Evolutionary conservation across 2,797 vertebrate genomes (phyloP).

Genomic region (Alectoris magna): DNA sequence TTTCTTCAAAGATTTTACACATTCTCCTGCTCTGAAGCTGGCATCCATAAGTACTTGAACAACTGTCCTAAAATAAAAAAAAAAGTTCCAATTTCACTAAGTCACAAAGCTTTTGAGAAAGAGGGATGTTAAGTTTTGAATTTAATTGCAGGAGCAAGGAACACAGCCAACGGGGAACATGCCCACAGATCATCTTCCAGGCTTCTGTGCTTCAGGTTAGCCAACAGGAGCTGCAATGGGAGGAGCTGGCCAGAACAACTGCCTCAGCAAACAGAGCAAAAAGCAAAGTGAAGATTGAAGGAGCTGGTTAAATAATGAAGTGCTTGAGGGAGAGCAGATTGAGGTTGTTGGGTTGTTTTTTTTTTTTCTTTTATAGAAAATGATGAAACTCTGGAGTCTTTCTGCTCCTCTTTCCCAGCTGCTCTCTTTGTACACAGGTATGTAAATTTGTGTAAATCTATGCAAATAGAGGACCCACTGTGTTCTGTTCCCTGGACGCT

Average conservation of each 20-base stretch:
- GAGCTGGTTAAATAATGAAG: neutral
- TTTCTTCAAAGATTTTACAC: neutral
- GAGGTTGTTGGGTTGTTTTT: neutral
- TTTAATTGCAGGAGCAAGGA: neutral
- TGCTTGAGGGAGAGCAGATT: neutral
- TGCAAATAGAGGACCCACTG: neutral
- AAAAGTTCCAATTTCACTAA: neutral
- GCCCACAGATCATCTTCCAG: neutral
- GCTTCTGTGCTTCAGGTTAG: neutral
- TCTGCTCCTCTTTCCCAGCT: neutral
- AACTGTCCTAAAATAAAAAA: neutral
- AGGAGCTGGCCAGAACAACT: neutral
- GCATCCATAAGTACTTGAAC: neutral
- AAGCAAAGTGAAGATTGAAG: neutral
- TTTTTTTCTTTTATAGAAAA: neutral
- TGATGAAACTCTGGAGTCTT: neutral
- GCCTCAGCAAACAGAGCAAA: neutral
- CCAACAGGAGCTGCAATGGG: neutral
- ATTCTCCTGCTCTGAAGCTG: neutral
- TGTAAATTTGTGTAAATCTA: neutral
- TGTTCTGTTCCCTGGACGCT: neutral
- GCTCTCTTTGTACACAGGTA: neutral
- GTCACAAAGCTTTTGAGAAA: neutral
- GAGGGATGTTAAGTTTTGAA: neutral
- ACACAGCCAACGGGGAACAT: neutral